phyloP scores from a whole-genome alignment of 2,888 invertebrate species.

The Tenthredo mesomela region DNA sequence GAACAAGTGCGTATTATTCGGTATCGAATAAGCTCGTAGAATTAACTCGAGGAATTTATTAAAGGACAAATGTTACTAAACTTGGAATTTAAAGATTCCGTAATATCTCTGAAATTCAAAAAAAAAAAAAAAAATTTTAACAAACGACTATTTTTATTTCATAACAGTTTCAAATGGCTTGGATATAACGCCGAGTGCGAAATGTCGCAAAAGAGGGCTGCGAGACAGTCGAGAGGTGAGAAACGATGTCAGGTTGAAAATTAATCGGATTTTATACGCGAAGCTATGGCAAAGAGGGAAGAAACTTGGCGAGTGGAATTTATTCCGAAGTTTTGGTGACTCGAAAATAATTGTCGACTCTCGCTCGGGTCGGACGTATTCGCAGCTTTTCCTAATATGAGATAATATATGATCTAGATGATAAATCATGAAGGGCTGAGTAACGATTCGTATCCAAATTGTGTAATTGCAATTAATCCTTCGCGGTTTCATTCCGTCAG shows the following conservation, averaged over 20 bases:
- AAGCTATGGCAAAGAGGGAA: neutral
- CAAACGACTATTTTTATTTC: neutral
- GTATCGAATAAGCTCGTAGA: neutral
- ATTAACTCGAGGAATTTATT: neutral
- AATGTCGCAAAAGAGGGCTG: neutral
- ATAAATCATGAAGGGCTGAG: neutral
- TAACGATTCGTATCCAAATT: neutral
- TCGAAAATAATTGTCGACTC: neutral
- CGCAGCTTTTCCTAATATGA: neutral
- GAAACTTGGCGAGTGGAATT: neutral
- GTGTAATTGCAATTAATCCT: neutral
- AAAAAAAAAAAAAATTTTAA: too few relatives aligned
- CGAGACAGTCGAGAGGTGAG: neutral
- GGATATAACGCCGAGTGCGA: neutral
- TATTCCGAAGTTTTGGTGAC: neutral
- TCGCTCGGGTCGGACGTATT: neutral
- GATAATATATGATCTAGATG: neutral
- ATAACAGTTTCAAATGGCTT: neutral
- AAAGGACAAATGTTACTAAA: neutral
- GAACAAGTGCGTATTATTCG: neutral
- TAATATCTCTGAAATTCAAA: neutral
- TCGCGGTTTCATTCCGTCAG: neutral
- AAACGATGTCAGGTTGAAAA: conserved; percentile 10
- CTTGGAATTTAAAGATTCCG: neutral
- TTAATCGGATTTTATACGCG: neutral